Evolutionary conservation across 2,888 invertebrate species (phyloP).

Genomic region (Acanthosepion esculentum): DNA sequence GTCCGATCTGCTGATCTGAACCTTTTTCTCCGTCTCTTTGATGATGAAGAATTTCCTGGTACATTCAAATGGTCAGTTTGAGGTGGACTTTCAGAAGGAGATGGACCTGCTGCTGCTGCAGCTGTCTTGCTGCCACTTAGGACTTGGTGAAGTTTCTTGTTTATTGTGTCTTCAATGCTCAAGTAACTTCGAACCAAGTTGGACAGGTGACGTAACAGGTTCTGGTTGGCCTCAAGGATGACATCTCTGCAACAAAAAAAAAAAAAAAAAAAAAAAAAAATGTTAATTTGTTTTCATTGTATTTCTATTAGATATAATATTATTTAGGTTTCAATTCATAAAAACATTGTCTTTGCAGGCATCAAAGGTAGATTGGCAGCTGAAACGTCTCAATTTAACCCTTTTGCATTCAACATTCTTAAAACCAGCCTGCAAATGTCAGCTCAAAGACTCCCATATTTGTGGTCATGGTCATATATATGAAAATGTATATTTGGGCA

Average conservation of each 20-base stretch:
- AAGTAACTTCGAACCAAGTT: conserved; percentile 69
- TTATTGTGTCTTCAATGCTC: conserved; percentile 69
- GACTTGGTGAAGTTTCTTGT: conserved; percentile 61
- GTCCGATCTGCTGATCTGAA: not conserved
- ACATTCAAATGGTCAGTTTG: not conserved
- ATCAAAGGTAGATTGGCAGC: too few species aligned
- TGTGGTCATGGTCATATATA: too few species aligned
- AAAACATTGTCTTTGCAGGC: too few species aligned
- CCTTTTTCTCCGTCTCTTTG: not conserved
- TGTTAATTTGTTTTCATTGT: too few species aligned
- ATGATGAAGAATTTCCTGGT: not conserved
- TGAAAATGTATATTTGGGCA: too few species aligned
- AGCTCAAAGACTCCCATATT: too few species aligned
- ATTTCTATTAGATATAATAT: too few species aligned
- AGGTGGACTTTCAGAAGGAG: conserved; percentile 24
- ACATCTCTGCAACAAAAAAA: conserved; percentile 62
- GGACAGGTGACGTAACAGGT: conserved; percentile 67
- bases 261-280: not conserved
- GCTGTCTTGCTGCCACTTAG: conserved; percentile 52
- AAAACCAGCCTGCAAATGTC: too few species aligned
- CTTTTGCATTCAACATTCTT: too few species aligned
- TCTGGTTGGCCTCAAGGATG: conserved; percentile 66
- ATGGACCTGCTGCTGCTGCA: not conserved
- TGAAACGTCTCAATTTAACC: too few species aligned
- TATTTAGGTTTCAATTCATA: too few species aligned